phyloP scores from a whole-genome alignment of 1,140 invertebrate genomes.

The Orchesella cincta region DNA sequence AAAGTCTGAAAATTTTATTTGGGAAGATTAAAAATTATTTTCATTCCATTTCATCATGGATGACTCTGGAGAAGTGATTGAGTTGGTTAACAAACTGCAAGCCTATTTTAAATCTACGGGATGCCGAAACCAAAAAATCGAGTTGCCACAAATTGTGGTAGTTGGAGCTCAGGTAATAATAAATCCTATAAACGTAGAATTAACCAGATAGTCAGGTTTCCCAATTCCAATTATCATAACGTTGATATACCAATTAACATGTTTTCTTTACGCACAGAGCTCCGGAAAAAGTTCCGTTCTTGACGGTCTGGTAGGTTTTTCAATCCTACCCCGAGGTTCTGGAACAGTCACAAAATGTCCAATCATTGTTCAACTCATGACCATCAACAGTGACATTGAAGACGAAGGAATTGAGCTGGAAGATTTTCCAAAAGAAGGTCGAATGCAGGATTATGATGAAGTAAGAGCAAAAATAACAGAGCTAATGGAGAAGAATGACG shows the following conservation, averaged over 20 bases:
- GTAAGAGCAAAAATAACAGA: constrained; percentile 26
- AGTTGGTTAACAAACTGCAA: constrained; percentile 13
- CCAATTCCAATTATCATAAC: too few species aligned
- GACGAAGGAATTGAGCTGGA: neutral
- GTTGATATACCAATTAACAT: neutral
- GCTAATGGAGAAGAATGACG: constrained; percentile 8
- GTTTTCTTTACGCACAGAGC: neutral
- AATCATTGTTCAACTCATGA: constrained; percentile 12
- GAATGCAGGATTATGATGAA: constrained; percentile 27
- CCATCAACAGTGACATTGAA: neutral
- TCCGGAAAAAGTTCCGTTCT: constrained; percentile 26
- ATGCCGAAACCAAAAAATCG: neutral
- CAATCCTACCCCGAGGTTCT: constrained; percentile 14
- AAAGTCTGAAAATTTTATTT: too few species aligned
- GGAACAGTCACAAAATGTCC: constrained; percentile 25
- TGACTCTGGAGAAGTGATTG: constrained; percentile 10
- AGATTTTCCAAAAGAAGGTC: neutral
- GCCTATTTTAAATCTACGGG: neutral
- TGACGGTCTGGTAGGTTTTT: neutral
- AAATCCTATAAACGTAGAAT: too few species aligned
- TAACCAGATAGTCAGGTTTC: too few species aligned
- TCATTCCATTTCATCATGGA: too few species aligned
- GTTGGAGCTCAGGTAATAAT: constrained; percentile 29
- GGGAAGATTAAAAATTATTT: too few species aligned
- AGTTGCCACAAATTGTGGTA: constrained; percentile 23